These are phyloP conservation scores for Cossypha polioptera DNA, from an alignment of 2,797 vertebrate species.

Conservation along the genomic window DNA sequence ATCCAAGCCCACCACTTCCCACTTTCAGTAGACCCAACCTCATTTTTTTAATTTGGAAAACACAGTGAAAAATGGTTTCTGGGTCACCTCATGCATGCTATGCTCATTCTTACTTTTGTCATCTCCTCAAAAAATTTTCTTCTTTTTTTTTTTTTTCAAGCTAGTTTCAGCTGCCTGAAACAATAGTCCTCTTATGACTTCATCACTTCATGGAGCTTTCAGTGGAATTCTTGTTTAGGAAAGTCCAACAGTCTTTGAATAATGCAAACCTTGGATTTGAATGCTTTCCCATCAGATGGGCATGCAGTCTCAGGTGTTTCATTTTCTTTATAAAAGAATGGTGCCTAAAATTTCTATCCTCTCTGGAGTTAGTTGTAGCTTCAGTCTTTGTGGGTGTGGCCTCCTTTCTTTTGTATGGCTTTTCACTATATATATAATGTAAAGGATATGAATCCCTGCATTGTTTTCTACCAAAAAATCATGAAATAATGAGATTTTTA, in stretches of 20 bases:
- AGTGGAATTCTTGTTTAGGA: not conserved
- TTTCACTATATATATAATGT: not conserved
- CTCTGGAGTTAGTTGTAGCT: not conserved
- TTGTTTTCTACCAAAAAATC: not conserved
- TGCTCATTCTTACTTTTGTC: not conserved
- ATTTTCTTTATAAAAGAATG: not conserved
- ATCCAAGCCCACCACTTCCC: not conserved
- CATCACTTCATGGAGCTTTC: not conserved
- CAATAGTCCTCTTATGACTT: not conserved
- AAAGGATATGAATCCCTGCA: not conserved
- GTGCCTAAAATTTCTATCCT: not conserved
- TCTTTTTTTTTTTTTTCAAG: not conserved
- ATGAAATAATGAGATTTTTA: not conserved
- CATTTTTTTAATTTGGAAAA: not conserved
- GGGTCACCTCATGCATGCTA: not conserved
- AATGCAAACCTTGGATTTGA: not conserved
- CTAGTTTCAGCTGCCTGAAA: not conserved
- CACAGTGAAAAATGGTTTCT: not conserved
- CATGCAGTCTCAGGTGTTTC: not conserved
- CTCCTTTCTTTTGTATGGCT: not conserved
- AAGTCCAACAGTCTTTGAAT: not conserved
- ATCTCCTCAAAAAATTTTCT: not conserved
- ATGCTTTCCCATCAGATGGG: not conserved
- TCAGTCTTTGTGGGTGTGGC: not conserved
- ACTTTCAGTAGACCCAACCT: not conserved